phyloP scores from a whole-genome alignment of 2,888 invertebrate species.

The Stenchaetothrips biformis region DNA sequence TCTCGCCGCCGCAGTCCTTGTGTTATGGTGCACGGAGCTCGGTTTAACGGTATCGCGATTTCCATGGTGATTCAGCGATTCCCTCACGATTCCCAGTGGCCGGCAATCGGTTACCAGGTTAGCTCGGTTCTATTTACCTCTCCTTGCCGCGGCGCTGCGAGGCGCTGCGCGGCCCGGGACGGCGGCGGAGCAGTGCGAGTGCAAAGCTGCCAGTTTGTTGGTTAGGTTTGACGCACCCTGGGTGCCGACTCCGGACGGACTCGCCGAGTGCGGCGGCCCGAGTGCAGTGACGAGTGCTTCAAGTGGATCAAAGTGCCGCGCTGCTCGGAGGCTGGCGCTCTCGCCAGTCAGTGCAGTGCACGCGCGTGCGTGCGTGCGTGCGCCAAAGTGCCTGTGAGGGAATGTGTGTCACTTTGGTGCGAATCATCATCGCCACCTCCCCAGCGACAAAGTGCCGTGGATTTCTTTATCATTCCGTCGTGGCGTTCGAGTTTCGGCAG shows the following conservation, averaged over 20 bases:
- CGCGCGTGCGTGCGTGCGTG: background rate
- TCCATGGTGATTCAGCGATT: slow-evolving; percentile 19
- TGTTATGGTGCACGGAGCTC: slow-evolving; percentile 12
- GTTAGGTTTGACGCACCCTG: background rate
- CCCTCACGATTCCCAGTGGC: background rate
- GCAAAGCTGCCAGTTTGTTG: background rate
- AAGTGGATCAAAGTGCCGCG: background rate
- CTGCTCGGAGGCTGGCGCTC: too few species aligned
- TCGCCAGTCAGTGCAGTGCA: too few species aligned
- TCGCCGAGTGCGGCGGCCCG: too few species aligned
- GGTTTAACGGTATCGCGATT: slow-evolving; percentile 5
- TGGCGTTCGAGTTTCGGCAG: too few species aligned
- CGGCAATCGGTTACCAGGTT: slow-evolving; percentile 7
- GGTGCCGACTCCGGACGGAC: background rate
- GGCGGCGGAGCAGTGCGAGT: background rate
- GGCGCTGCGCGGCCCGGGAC: background rate
- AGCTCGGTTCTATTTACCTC: background rate
- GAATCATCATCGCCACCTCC: background rate
- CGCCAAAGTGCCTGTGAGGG: background rate
- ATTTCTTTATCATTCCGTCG: background rate
- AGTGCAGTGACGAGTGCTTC: background rate
- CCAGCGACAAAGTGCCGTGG: background rate
- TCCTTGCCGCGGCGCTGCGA: background rate
- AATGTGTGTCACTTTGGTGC: background rate
- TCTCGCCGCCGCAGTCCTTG: background rate